These are phyloP conservation scores for Cyprinodon tularosa DNA, from an alignment of 2,113 vertebrate genomes.

Conservation along the genomic window DNA sequence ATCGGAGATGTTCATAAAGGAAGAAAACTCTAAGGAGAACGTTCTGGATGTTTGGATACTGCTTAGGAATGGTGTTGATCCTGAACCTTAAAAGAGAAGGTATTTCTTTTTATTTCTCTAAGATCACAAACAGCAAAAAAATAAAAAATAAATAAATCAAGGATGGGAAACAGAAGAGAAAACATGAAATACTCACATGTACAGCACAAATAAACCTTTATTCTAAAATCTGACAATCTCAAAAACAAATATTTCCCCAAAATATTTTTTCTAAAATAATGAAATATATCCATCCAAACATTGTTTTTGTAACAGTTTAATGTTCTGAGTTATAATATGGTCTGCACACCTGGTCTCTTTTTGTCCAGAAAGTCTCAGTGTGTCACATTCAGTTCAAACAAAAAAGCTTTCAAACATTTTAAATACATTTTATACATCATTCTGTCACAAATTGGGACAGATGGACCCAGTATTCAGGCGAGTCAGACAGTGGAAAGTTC, in stretches of 20 bases:
- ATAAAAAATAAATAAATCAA: too few relatives aligned
- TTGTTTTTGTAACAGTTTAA: slow-evolving; percentile 34
- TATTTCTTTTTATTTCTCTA: too few relatives aligned
- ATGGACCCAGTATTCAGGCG: too few relatives aligned
- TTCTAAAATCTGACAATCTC: background rate
- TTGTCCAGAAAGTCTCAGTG: background rate
- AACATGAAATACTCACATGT: background rate
- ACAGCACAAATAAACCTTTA: slow-evolving; percentile 34
- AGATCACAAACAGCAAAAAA: too few relatives aligned
- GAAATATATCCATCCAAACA: background rate
- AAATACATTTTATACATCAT: background rate
- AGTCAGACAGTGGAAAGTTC: background rate
- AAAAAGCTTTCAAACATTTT: background rate
- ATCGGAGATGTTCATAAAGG: too few relatives aligned
- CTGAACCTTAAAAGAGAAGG: too few relatives aligned
- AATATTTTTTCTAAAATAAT: background rate
- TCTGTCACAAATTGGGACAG: too few relatives aligned
- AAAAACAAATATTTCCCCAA: background rate
- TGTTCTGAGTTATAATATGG: background rate
- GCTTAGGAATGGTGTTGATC: too few relatives aligned
- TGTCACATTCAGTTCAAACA: background rate
- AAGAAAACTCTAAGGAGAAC: too few relatives aligned
- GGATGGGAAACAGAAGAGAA: background rate
- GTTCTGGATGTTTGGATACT: too few relatives aligned
- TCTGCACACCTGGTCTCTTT: background rate